These are phyloP conservation scores for Xylocopa sonorina DNA, from an alignment of 1,140 invertebrate genomes.

Conservation along the genomic window DNA sequence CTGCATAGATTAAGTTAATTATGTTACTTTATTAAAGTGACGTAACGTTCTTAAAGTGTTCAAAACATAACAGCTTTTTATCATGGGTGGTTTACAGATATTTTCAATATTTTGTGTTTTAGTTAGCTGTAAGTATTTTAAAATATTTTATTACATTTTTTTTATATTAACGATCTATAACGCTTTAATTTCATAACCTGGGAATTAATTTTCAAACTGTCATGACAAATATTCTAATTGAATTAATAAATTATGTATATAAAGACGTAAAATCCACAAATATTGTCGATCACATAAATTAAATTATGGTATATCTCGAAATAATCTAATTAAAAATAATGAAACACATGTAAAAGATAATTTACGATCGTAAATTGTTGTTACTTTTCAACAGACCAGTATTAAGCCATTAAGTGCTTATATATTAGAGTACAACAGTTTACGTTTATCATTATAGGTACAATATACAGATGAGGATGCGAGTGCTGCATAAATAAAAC, in stretches of 20 bases:
- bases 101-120: not conserved
- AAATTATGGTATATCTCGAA: conserved; percentile 16
- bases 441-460: conserved; percentile 23
- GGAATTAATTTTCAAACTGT: not conserved
- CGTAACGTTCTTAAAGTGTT: conserved; percentile 3
- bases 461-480: not conserved
- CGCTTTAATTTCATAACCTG: conserved; percentile 7
- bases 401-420: conserved; percentile 36
- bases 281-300: conserved; percentile 43
- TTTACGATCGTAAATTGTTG: conserved; percentile 21
- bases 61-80: conserved; percentile 6
- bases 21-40: not conserved
- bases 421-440: conserved; percentile 16
- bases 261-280: conserved; percentile 1
- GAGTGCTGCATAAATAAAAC: conserved; percentile 34
- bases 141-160: conserved; percentile 1
- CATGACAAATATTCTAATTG: conserved; percentile 4
- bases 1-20: conserved; percentile 2
- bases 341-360: conserved; percentile 27
- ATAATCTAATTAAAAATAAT: not conserved
- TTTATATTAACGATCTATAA: not conserved
- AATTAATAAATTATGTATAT: conserved; percentile 25
- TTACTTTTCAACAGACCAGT: conserved; percentile 27
- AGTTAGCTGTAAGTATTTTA: not conserved
- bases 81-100: not conserved